A percentile compares a stretch with the other conserved stretches of the same genome.
Evolutionary conservation across 2,113 vertebrate species (phyloP).

Genomic region (Struthio camelus): DNA sequence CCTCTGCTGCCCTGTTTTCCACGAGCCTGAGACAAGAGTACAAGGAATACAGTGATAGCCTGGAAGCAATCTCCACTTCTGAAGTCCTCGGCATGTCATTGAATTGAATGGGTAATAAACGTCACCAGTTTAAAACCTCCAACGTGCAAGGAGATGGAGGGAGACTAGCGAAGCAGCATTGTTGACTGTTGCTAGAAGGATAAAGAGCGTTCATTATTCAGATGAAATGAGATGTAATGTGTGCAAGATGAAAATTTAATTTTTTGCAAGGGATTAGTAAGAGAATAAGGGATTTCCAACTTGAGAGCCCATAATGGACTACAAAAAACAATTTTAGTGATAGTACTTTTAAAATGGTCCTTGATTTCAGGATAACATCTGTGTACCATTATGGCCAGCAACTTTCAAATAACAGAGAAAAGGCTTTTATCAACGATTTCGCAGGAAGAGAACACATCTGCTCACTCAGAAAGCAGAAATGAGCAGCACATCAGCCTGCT

Average conservation of each 20-base stretch:
- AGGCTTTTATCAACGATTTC: not conserved
- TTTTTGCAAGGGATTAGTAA: slow-evolving; percentile 40
- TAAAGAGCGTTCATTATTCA: not conserved
- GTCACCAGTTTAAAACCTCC: not conserved
- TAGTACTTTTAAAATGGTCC: slow-evolving; percentile 4
- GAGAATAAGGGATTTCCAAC: slow-evolving; percentile 24
- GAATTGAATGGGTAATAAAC: not conserved
- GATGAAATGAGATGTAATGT: not conserved
- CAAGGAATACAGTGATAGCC: not conserved
- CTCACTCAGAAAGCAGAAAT: not conserved
- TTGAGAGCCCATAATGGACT: slow-evolving; percentile 19
- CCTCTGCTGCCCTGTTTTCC: not conserved
- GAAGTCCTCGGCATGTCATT: not conserved
- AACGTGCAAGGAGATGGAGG: not conserved
- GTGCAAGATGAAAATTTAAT: not conserved
- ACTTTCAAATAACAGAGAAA: not conserved
- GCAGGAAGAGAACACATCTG: not conserved
- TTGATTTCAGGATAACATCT: slow-evolving; percentile 33
- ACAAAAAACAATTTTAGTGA: slow-evolving; percentile 16
- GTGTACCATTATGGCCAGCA: not conserved
- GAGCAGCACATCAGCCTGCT: not conserved
- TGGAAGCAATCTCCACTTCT: not conserved
- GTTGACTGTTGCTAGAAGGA: not conserved
- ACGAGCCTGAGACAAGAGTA: not conserved
- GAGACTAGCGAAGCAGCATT: not conserved